phyloP scores from a whole-genome alignment of 2,888 invertebrate species.

The Tupiocoris notatus region DNA sequence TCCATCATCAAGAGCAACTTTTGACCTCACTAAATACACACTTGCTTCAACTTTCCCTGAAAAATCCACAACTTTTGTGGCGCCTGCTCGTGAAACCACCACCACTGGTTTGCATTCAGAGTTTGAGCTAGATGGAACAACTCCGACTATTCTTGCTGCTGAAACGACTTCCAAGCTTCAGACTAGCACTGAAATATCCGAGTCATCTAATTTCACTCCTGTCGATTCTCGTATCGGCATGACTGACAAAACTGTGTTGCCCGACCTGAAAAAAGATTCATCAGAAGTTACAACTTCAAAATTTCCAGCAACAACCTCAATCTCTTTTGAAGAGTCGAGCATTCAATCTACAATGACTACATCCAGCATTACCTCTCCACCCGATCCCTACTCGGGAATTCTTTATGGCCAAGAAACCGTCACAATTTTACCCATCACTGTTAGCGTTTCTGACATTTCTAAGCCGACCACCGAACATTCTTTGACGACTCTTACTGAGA shows the following conservation, averaged over 20 bases:
- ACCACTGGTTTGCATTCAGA: background rate
- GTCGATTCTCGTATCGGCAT: background rate
- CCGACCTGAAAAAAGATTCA: too few species aligned
- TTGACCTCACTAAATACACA: background rate
- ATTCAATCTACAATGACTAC: background rate
- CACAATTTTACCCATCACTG: conserved; percentile 7
- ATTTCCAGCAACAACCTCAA: background rate
- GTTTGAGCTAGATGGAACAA: too few species aligned
- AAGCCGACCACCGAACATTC: background rate
- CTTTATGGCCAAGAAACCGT: conserved; percentile 27
- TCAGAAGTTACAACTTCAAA: background rate
- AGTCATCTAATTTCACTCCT: too few species aligned
- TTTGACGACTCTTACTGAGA: background rate
- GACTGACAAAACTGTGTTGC: too few species aligned
- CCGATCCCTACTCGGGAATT: background rate
- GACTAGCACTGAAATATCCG: too few species aligned
- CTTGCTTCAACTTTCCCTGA: background rate
- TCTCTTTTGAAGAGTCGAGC: background rate
- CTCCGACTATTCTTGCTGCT: too few species aligned
- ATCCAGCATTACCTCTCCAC: background rate
- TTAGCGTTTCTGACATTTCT: conserved; percentile 4
- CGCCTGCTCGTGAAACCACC: background rate
- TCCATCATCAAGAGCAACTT: background rate
- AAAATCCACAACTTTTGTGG: background rate
- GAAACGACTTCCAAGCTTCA: too few species aligned